phyloP scores from a whole-genome alignment of 92 coral and sea anemone genomes.

The Metridium senile region DNA sequence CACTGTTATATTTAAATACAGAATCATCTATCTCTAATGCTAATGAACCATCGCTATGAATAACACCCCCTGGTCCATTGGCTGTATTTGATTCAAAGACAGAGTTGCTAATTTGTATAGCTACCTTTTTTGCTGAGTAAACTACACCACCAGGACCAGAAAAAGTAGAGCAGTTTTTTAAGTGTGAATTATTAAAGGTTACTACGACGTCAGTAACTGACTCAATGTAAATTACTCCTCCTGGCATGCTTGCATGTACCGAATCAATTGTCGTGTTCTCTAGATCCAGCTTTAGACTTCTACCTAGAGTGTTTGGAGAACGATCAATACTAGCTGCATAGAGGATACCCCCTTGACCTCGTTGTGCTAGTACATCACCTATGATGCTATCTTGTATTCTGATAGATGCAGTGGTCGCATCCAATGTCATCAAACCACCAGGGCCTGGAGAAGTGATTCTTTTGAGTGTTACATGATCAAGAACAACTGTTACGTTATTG shows the following conservation, averaged over 20 bases:
- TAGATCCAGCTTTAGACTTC: neutral
- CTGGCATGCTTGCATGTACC: neutral
- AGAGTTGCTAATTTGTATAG: conserved; percentile 10
- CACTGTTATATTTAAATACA: neutral
- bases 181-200: neutral
- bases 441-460: neutral
- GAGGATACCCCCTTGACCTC: conserved; percentile 6
- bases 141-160: conserved; percentile 29
- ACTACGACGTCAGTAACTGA: neutral
- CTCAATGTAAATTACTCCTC: conserved; percentile 10
- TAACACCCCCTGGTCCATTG: neutral
- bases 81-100: conserved; percentile 16
- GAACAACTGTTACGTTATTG: neutral
- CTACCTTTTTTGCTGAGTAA: neutral
- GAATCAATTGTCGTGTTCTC: conserved; percentile 6
- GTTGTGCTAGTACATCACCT: neutral
- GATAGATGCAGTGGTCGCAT: neutral
- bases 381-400: neutral
- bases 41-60: neutral
- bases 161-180: neutral
- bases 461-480: neutral
- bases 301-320: neutral
- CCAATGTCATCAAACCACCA: neutral
- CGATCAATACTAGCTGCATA: too few relatives aligned
- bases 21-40: neutral